phyloP scores from a whole-genome alignment of 2,113 vertebrate genomes.

The Okapia johnstoni region DNA sequence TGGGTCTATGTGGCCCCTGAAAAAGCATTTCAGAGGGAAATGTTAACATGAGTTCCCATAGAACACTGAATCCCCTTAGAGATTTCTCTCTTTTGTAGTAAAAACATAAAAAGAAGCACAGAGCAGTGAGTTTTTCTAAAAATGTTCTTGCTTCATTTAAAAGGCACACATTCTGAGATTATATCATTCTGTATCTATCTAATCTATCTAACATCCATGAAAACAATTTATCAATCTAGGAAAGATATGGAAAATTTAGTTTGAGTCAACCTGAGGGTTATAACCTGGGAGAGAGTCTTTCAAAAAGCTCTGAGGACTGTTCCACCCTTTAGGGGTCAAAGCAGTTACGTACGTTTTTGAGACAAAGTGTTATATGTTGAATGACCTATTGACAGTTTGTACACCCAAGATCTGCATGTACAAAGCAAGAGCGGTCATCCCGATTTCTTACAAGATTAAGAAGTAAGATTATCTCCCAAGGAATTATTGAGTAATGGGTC shows the following conservation, averaged over 20 bases:
- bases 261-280: not conserved
- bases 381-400: not conserved
- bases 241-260: not conserved
- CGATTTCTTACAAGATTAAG: not conserved
- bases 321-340: not conserved
- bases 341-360: not conserved
- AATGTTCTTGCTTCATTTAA: not conserved
- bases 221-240: not conserved
- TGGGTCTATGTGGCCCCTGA: not conserved
- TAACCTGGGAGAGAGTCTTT: not conserved
- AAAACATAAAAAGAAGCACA: not conserved
- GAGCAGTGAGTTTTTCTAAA: not conserved
- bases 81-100: not conserved
- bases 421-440: not conserved
- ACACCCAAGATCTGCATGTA: not conserved
- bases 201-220: not conserved
- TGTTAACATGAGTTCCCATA: not conserved
- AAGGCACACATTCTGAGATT: not conserved
- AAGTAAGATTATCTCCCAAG: not conserved
- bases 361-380: not conserved
- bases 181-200: not conserved
- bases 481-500: not conserved
- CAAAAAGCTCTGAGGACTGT: not conserved
- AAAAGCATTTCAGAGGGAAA: not conserved
- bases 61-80: not conserved